Base-by-base conservation (phyloP, 1,140 invertebrate species). In the Notospermus geniculatus region DNA sequence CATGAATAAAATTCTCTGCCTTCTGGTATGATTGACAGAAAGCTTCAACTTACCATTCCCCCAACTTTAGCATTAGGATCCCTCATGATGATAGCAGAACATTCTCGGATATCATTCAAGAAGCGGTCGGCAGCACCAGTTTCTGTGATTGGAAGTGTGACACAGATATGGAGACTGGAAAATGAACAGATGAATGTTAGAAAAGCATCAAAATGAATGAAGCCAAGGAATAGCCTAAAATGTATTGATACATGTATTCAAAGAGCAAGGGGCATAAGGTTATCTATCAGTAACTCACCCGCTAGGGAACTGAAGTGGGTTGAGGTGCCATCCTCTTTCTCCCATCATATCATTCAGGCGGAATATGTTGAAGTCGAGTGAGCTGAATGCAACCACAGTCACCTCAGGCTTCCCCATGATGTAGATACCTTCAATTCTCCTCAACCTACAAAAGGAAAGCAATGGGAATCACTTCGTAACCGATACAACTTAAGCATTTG, bases 321-420 rank as follows among this genome's bases (percentile, higher is more conserved):
- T 99, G 11, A 99, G 83, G 80, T 91, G 93, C 95, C 96, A 99
- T 2, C 95, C 95, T 68, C 86, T 86, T 63, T 88, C 86, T 59
- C 86, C 86, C 52, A 99, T 77, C 13, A 82, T 83, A 71, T 93
- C 89, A 0, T 88, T 87, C 23, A 99, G 80, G 54, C 88, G 86
- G 82, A 93, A 98, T 74, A 99, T 93, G 72, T 97, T 90, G 81
- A 98, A 98, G 1, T 87, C 80, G 19, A 91, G 85, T 0, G 94
- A 97, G 1, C 90, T 90, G 29, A 99, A 82, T 1, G 93, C 94
- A 46, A 99, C 86, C 1, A 99, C 94, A 50, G 91, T 92, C 0
- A 97, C 92, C 25, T 88, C 87, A 2, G 96, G 94, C 61, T 89
- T 87, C 17, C 95, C 95, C 83, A 92, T 89, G n/a, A 98, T 84